A percentile compares a stretch with the other conserved stretches of the same genome.
Conservation (phyloP, 2,888 invertebrate genomes). For the Aphodius sticticus region DNA sequence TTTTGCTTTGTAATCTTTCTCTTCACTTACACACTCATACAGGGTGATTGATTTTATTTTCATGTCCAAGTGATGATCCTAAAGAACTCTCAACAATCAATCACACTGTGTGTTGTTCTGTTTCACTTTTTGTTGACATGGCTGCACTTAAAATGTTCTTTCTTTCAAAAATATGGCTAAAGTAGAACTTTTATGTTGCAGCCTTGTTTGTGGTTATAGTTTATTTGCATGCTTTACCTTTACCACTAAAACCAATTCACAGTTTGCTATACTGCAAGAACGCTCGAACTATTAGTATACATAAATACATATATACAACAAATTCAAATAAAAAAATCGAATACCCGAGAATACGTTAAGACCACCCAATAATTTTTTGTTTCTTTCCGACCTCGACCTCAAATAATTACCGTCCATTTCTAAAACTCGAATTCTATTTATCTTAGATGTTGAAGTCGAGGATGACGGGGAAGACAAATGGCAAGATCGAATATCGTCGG, state of each 20-base stretch:
- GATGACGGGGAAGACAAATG: constrained; percentile 85
- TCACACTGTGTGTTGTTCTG: too few species aligned
- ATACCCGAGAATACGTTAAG: constrained; percentile 19
- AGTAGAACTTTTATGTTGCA: constrained; percentile 7
- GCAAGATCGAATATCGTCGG: constrained; percentile 92
- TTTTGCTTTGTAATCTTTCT: constrained; percentile 15
- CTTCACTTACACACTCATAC: background rate
- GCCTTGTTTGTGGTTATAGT: constrained; percentile 20
- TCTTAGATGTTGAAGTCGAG: constrained; percentile 66
- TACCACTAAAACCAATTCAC: constrained; percentile 20
- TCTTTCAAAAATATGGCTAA: too few species aligned
- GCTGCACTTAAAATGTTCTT: too few species aligned
- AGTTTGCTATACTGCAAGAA: background rate
- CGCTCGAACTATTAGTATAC: too few species aligned
- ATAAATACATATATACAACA: too few species aligned
- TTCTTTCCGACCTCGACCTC: background rate
- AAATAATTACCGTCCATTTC: background rate
- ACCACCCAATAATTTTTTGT: constrained; percentile 17
- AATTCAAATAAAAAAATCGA: background rate
- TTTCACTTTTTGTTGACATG: too few species aligned
- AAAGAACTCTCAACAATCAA: too few species aligned
- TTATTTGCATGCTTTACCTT: constrained; percentile 18
- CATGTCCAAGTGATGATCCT: too few species aligned
- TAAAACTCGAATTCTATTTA: background rate
- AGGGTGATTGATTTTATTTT: too few species aligned